Evolutionary conservation across 2,888 invertebrate genomes (phyloP).

Genomic region (Muschampia plurimacula): DNA sequence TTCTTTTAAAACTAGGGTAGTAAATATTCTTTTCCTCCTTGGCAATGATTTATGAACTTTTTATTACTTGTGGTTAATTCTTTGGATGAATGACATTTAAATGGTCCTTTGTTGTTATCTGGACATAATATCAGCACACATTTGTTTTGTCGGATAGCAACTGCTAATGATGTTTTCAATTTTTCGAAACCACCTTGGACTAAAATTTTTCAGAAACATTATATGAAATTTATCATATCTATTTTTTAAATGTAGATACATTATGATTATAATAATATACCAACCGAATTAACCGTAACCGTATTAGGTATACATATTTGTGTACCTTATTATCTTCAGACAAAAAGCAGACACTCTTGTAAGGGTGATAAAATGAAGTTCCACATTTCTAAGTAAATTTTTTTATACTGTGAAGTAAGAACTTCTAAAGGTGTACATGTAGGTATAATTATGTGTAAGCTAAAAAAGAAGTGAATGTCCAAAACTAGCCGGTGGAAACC

Average conservation of each 20-base stretch:
- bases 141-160: too few species aligned
- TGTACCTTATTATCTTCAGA: background rate
- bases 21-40: constrained; percentile 14
- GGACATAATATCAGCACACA: background rate
- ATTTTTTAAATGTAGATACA: too few species aligned
- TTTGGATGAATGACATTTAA: background rate
- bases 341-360: background rate
- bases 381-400: constrained; percentile 1
- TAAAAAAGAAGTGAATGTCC: constrained; percentile 73
- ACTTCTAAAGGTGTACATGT: constrained; percentile 35
- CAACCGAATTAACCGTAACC: too few species aligned
- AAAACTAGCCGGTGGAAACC: constrained; percentile 68
- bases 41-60: constrained; percentile 29
- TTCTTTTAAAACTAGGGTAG: constrained; percentile 28
- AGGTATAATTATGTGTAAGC: constrained; percentile 31
- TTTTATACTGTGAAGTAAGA: constrained; percentile 27
- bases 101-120: background rate
- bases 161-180: too few species aligned
- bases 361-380: constrained; percentile 15
- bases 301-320: too few species aligned
- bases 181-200: too few species aligned
- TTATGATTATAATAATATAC: too few species aligned
- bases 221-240: too few species aligned
- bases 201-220: too few species aligned
- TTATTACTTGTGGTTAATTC: constrained; percentile 1